Evolutionary conservation across 2,888 invertebrate genomes (phyloP), one percentile per base, ranked within the genome.

Genomic region (Malthinus seriepunctatus): DNA sequence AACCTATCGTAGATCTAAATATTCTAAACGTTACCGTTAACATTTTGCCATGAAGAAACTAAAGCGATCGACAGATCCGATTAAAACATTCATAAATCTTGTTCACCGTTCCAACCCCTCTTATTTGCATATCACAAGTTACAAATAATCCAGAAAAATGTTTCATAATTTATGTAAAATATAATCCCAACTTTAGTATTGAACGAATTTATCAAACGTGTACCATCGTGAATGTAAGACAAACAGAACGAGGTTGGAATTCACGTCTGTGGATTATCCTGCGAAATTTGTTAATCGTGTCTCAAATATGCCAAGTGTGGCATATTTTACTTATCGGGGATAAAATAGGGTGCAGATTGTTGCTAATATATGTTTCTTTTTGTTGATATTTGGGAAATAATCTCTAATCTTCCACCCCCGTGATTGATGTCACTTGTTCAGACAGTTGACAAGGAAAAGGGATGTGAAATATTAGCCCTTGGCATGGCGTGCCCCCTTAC

Each of bases 351-450:
- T 46, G 23, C 35, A 31, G 49, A 45, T 45, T 50, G 56, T 39
- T 32, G 34, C 32, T 32, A 32, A 39, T 45, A 5, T 15, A 35
- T 10, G 35, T 52, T 58, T 59, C 56, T 61, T 61, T 56, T 52
- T 60, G 54, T 57, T 48, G 57, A 62, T 62, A 57, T 63, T 61
- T 55, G 59, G 67, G 54, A 62, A 23, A 66, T 68, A 67, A 70
- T 70, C 68, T 70, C 65, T 70, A 70, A 70, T 69, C 69, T 62
- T 42, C 48, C 10, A 58, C 64, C 65, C 69, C 58, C 64, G 62
- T 71, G 72, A 73, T 71, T 69, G 71, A 72, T 73, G 70, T 67
- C 68, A 63, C 62, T 54, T 61, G 58, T 64, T 66, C 64, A 65
- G 67, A 63, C 67, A 66, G 67, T 61, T 69, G 71, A 72, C 71